Percentiles rank a stretch among this genome's conserved stretches.
Evolutionary conservation across 2,888 invertebrate species (phyloP).

Genomic region (Byasa hedistus): DNA sequence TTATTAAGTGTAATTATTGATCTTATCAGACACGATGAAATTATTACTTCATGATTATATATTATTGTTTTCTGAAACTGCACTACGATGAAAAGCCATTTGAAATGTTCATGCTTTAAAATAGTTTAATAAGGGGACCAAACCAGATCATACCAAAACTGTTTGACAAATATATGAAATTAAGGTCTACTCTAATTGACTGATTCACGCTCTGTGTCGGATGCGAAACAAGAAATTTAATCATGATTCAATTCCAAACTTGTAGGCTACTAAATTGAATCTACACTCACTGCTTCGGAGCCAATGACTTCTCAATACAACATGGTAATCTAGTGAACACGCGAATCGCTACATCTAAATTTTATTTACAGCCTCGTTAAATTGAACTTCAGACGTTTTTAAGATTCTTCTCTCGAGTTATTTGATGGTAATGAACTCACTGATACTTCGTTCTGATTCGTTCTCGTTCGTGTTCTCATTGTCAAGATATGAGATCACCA

Average conservation of each 20-base stretch:
- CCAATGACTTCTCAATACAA: neutral
- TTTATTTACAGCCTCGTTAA: neutral
- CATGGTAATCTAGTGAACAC: neutral
- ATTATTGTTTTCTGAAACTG: too few relatives aligned
- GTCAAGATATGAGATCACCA: too few relatives aligned
- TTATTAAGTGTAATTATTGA: neutral
- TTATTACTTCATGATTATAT: neutral
- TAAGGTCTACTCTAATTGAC: neutral
- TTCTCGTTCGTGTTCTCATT: too few relatives aligned
- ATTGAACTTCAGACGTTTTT: neutral
- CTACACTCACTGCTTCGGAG: neutral
- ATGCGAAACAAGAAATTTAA: slow-evolving; percentile 4
- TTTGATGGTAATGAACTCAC: neutral
- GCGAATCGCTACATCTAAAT: neutral
- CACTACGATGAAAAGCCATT: neutral
- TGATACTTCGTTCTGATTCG: too few relatives aligned
- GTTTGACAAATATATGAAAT: neutral
- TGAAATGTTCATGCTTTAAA: neutral
- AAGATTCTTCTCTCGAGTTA: neutral
- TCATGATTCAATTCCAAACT: slow-evolving; percentile 13
- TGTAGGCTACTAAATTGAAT: neutral
- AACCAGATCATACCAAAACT: neutral
- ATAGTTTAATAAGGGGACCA: neutral
- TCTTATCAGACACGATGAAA: neutral
- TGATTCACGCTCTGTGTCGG: neutral